These are phyloP conservation scores for Balearica regulorum DNA, from an alignment of 2,797 vertebrate species.

Conservation along the genomic window DNA sequence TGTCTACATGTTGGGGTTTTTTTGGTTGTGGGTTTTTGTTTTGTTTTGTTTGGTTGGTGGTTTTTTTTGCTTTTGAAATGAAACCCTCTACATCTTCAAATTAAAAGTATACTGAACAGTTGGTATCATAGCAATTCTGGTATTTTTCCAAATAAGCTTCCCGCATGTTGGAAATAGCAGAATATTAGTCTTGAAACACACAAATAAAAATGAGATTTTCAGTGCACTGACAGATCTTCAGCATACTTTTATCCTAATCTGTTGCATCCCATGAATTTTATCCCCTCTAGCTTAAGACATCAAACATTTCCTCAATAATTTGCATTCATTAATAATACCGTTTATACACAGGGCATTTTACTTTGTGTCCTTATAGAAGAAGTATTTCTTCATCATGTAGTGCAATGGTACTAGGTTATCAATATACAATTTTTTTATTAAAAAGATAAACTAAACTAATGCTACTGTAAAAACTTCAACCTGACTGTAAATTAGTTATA, in stretches of 20 bases:
- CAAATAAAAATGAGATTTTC: background rate
- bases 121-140: background rate
- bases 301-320: background rate
- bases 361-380: background rate
- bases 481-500: background rate
- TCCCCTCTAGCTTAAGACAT: background rate
- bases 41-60: too few species aligned
- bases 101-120: background rate
- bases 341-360: background rate
- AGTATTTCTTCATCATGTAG: background rate
- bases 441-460: background rate
- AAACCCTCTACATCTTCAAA: background rate
- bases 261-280: background rate
- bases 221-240: background rate
- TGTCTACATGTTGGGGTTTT: background rate
- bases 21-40: too few species aligned
- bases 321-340: background rate
- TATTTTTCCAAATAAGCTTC: background rate
- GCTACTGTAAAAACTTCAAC: background rate
- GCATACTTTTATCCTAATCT: background rate
- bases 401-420: background rate
- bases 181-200: background rate
- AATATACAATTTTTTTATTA: background rate
- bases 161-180: background rate
- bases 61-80: background rate